Percentiles rank a stretch among this genome's conserved stretches.
Conservation (phyloP, 2,113 vertebrate species). For the Thermophis baileyi region DNA sequence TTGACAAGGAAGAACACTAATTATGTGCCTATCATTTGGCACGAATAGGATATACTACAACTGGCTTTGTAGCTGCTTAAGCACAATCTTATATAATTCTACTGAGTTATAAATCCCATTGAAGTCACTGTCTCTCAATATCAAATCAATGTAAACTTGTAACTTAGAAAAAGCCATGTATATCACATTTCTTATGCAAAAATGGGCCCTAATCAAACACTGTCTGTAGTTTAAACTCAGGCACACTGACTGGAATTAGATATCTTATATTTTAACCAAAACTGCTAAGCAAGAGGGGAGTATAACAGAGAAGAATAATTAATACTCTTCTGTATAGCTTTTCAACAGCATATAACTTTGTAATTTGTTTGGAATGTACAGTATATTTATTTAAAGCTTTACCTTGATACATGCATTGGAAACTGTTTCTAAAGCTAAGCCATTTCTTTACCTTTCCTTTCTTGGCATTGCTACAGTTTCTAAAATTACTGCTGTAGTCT, state of each 20-base stretch:
- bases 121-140: neutral
- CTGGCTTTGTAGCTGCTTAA: neutral
- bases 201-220: neutral
- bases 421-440: neutral
- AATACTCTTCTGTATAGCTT: neutral
- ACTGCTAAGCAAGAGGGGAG: neutral
- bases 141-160: neutral
- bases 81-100: neutral
- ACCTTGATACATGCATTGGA: neutral
- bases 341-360: neutral
- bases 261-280: neutral
- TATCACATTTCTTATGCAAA: neutral
- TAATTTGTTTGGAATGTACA: neutral
- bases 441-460: neutral
- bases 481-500: neutral
- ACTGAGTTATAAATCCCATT: neutral
- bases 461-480: neutral
- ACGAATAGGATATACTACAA: neutral
- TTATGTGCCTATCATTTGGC: neutral
- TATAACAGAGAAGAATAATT: neutral
- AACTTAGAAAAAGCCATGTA: neutral
- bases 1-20: neutral
- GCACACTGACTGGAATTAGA: neutral
- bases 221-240: neutral
- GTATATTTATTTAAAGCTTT: neutral